Base-by-base conservation (phyloP, 2,888 invertebrate genomes). In the Xestia c-nigrum region DNA sequence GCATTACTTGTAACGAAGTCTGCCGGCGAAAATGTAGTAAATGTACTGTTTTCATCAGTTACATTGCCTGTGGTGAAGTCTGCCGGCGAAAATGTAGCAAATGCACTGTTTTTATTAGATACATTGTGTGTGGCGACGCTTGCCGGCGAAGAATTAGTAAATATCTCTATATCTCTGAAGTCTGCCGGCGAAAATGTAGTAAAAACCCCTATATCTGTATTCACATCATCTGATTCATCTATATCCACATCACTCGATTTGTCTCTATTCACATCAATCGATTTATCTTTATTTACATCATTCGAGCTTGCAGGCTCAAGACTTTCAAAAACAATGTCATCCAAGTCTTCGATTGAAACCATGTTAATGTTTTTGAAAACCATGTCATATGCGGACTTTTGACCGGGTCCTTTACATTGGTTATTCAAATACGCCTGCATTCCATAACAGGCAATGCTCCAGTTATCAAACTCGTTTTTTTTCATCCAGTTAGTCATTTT, bases 391-490 rank as follows among this genome's bases (percentile, higher is more conserved):
- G 83, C 21, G 6, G 83, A 24, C 1, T 38, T 66, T 10, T n/a
- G 0, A 9, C 46, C 4, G 12, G 10, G 3, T 16, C 14, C n/a
- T 47, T 5, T 40, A 31, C 4, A 21, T 55, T 40, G 31, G 6
- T 52, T 74, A 61, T 84, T 84, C 12, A 86, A 24, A 50, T 76
- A 10, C 19, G 47, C 59, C 43, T 84, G 86, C 4, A 74, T 0
- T 5, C 38, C 55, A 55, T 64, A 74, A 24, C 86, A 86, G 3
- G 69, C 84, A 31, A 84, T 52, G 24, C 52, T 43, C 86, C 84
- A 84, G 24, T 80, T 74, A 2, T 16, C 14, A 50, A 74, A 66
- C 1, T 70, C 12, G 31, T 65, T 70, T 5, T n/a, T 31, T 5
- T 2, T 38, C 46, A 72, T 72, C 84, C 86, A 86, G 31, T 43